phyloP scores from a whole-genome alignment of 2,888 invertebrate species.

The Spilosoma lubricipeda region DNA sequence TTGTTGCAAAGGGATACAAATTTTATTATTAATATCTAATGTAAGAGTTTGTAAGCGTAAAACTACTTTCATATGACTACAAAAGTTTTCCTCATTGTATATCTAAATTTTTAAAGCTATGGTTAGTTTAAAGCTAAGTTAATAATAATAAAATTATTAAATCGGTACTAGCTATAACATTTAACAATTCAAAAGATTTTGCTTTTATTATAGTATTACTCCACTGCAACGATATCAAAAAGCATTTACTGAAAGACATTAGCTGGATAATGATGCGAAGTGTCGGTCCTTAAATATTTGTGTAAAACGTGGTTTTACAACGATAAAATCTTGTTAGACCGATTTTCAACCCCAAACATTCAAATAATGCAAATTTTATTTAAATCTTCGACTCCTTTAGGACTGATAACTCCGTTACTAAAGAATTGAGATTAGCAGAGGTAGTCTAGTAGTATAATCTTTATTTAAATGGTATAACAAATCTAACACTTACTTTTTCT shows the following conservation, averaged over 20 bases:
- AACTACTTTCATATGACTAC: too few species aligned
- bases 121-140: too few species aligned
- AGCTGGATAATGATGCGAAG: background rate
- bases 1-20: too few species aligned
- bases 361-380: slow-evolving; percentile 9
- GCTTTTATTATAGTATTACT: background rate
- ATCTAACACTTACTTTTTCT: slow-evolving; percentile 87
- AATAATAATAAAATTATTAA: too few species aligned
- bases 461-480: background rate
- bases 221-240: background rate
- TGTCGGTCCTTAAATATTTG: background rate
- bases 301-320: background rate
- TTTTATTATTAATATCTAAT: too few species aligned
- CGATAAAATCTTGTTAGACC: background rate
- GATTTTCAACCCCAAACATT: background rate
- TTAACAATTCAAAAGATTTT: background rate
- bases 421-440: background rate
- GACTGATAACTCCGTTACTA: background rate
- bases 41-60: too few species aligned
- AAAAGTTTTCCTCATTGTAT: too few species aligned
- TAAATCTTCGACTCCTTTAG: background rate
- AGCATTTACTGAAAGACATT: background rate
- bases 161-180: too few species aligned
- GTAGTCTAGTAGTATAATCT: background rate
- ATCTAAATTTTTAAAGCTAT: too few species aligned